Evolutionary conservation across 2,113 vertebrate genomes (phyloP), one percentile per base, ranked within the genome.

Genomic region (Alligator sinensis): DNA sequence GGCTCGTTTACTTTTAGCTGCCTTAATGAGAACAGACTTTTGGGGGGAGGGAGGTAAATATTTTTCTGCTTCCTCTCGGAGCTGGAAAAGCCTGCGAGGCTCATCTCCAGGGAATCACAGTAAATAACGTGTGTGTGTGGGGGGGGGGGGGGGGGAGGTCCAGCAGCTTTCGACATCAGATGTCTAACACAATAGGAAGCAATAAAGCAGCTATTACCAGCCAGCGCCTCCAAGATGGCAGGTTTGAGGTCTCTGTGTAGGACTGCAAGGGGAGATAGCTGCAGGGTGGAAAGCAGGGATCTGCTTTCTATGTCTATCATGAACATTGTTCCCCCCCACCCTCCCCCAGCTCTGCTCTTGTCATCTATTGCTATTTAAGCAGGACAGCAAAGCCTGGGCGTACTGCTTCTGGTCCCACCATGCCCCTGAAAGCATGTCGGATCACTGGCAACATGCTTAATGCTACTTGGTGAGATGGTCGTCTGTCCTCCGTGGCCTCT

Each of bases 91-190:
- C 87, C 95, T 18, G 77, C 1, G 4, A 58, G 89, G 84, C 28
- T 30, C 84, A 84, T 96, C 95, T 90, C 96, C 94, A 63, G 87
- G 95, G 96, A 94, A 92, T 86, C 88, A 77, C 86, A 21, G 82
- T 68, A 30, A 95, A 91, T 38, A 78, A 25, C 77, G 75, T 15
- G 2, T 77, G 47, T 47, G 47, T 47, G n/a, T n/a, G n/a, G n/a
- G n/a, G 80, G 0, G 11, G 57, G 77, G 83, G 55, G 5, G 82
- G 54, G 15, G 76, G 16, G 10, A 25, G 94, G 96, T 7, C 61
- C 85, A 30, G 63, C 94, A 96, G 93, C 93, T 72, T 22, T 85
- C 0, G n/a, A 90, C 89, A 3, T 92, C 92, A 61, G 88, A 79
- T 83, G 93, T 91, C 90, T 92, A 54, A 57, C 90, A 90, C 95